phyloP scores from a whole-genome alignment of 2,888 invertebrate genomes.

The Parnassius orleans region DNA sequence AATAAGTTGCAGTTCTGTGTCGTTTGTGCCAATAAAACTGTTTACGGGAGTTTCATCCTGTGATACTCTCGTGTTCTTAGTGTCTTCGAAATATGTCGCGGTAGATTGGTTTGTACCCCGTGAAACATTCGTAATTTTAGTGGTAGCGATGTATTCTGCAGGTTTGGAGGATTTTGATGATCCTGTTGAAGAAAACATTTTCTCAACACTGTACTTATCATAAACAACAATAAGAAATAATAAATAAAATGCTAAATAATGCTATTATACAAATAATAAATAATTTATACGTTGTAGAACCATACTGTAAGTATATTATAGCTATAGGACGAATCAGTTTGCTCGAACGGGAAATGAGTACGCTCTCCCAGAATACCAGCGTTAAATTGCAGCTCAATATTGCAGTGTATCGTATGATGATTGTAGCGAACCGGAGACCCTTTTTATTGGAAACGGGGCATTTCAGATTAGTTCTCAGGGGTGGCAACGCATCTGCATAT shows the following conservation, averaged over 20 bases:
- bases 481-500: too few relatives aligned
- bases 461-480: too few relatives aligned
- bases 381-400: too few relatives aligned
- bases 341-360: slow-evolving; percentile 31
- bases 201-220: slow-evolving; percentile 28
- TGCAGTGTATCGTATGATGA: too few relatives aligned
- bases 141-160: slow-evolving; percentile 29
- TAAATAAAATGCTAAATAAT: slow-evolving; percentile 36
- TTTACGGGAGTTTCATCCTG: slow-evolving; percentile 10
- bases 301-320: slow-evolving; percentile 34
- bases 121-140: slow-evolving; percentile 20
- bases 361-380: too few relatives aligned
- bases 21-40: slow-evolving; percentile 3
- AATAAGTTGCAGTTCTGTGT: slow-evolving; percentile 13
- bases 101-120: slow-evolving; percentile 16
- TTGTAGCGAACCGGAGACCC: too few relatives aligned
- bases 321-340: slow-evolving; percentile 41
- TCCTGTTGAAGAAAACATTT: slow-evolving; percentile 30
- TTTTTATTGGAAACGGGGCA: too few relatives aligned
- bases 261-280: too few relatives aligned
- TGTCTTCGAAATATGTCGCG: slow-evolving; percentile 14
- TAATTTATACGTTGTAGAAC: too few relatives aligned
- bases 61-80: slow-evolving; percentile 12
- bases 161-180: slow-evolving; percentile 33
- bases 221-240: slow-evolving; percentile 53